Evolutionary conservation across 2,113 vertebrate species (phyloP).

Genomic region (Labeo rohita): DNA sequence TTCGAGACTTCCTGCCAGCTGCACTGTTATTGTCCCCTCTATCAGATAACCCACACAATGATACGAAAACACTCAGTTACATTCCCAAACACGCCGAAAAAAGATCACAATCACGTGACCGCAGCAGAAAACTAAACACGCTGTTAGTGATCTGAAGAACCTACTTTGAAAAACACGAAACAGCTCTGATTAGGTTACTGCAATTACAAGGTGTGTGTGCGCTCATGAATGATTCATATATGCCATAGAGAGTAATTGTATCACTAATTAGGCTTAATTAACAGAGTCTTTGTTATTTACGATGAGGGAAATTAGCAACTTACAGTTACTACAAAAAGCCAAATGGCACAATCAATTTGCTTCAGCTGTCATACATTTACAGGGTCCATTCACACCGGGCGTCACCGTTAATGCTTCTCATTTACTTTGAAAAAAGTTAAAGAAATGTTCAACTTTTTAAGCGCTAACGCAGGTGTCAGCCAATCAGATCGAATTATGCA

Average conservation of each 20-base stretch:
- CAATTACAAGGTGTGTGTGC: slow-evolving; percentile 11
- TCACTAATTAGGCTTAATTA: slow-evolving; percentile 29
- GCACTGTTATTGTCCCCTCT: slow-evolving; percentile 50
- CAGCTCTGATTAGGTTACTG: background rate
- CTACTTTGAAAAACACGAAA: slow-evolving; percentile 14
- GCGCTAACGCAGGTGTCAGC: no score
- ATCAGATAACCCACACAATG: slow-evolving; percentile 48
- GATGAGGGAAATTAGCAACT: background rate
- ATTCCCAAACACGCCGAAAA: slow-evolving; percentile 45
- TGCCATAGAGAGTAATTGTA: background rate
- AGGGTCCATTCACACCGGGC: no score
- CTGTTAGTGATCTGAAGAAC: slow-evolving; percentile 2
- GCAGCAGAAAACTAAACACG: slow-evolving; percentile 47
- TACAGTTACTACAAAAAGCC: slow-evolving; percentile 3
- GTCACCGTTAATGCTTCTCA: no score
- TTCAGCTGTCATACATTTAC: no score
- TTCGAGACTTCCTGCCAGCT: slow-evolving; percentile 56
- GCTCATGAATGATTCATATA: slow-evolving; percentile 16
- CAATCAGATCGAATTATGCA: no score
- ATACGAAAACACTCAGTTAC: slow-evolving; percentile 51
- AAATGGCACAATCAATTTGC: background rate
- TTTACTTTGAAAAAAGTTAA: no score
- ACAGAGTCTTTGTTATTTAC: slow-evolving; percentile 16
- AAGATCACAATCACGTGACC: slow-evolving; percentile 38
- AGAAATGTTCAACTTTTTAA: no score